A percentile compares a stretch with the other conserved stretches of the same genome.
These are phyloP conservation scores for Neodiprion lecontei DNA, from an alignment of 1,140 invertebrate species.

Conservation along the genomic window DNA sequence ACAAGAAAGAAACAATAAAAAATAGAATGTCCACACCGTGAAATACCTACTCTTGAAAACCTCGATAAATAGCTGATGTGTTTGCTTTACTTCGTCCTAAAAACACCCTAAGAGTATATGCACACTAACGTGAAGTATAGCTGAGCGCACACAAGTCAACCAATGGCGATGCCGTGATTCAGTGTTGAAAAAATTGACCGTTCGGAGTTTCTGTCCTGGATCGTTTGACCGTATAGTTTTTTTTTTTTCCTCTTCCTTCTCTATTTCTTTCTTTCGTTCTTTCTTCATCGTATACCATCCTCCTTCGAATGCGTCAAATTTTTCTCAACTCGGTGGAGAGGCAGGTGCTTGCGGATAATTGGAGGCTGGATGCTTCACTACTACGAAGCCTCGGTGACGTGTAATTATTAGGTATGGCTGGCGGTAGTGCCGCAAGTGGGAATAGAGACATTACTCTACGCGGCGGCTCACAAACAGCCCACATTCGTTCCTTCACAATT, in stretches of 20 bases:
- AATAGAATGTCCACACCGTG: too few relatives aligned
- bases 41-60: background rate
- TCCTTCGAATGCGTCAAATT: too few relatives aligned
- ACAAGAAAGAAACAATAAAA: too few relatives aligned
- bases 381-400: constrained; percentile 32
- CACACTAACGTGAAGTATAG: background rate
- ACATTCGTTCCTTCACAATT: background rate
- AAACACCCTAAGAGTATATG: constrained; percentile 1
- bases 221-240: background rate
- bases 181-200: background rate
- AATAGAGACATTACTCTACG: constrained; percentile 41
- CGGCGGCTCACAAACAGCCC: background rate
- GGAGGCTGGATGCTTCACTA: constrained; percentile 24
- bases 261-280: background rate
- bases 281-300: too few relatives aligned
- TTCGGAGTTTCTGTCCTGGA: constrained; percentile 5
- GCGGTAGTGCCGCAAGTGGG: constrained; percentile 33
- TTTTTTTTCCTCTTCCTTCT: constrained; percentile 20
- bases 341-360: constrained; percentile 38
- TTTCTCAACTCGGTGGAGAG: background rate
- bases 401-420: constrained; percentile 37
- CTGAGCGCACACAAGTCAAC: background rate
- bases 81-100: background rate
- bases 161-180: background rate
- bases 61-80: background rate